phyloP scores from a whole-genome alignment of 1,140 invertebrate genomes.

The Caerostris extrusa region DNA sequence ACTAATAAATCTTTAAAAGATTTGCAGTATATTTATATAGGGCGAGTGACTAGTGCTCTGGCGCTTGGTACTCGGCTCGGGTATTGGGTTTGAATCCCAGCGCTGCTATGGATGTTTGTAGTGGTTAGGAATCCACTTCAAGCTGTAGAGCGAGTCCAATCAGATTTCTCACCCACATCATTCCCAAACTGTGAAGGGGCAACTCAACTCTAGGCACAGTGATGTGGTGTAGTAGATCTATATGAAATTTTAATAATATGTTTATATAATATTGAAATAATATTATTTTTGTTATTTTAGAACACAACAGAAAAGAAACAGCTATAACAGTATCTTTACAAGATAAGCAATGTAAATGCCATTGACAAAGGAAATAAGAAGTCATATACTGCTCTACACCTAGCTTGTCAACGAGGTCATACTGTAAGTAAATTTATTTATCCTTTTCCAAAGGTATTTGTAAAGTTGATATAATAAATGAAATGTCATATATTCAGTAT shows the following conservation, averaged over 20 bases:
- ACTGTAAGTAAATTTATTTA: slow-evolving; percentile 79
- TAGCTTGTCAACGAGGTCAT: slow-evolving; percentile 79
- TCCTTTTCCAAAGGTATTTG: neutral
- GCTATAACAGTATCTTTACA: slow-evolving; percentile 71
- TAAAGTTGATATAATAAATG: neutral
- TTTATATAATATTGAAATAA: neutral
- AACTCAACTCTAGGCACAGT: too few species aligned
- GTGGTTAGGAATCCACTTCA: too few species aligned
- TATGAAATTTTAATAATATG: neutral
- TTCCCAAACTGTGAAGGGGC: too few species aligned
- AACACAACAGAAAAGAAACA: slow-evolving; percentile 75
- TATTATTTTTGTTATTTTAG: slow-evolving; percentile 51
- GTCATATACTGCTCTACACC: slow-evolving; percentile 78
- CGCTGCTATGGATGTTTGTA: too few species aligned
- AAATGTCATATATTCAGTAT: neutral
- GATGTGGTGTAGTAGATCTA: neutral
- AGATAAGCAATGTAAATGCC: slow-evolving; percentile 74
- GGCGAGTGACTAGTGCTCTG: too few species aligned
- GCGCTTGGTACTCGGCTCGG: too few species aligned
- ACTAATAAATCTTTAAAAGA: too few species aligned
- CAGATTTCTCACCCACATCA: too few species aligned
- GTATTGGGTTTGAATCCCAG: too few species aligned
- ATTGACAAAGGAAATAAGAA: slow-evolving; percentile 77
- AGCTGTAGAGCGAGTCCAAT: too few species aligned
- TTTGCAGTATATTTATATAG: too few species aligned